Conservation (phyloP, 2,888 invertebrate genomes). For the Leptinotarsa rubiginosa region DNA sequence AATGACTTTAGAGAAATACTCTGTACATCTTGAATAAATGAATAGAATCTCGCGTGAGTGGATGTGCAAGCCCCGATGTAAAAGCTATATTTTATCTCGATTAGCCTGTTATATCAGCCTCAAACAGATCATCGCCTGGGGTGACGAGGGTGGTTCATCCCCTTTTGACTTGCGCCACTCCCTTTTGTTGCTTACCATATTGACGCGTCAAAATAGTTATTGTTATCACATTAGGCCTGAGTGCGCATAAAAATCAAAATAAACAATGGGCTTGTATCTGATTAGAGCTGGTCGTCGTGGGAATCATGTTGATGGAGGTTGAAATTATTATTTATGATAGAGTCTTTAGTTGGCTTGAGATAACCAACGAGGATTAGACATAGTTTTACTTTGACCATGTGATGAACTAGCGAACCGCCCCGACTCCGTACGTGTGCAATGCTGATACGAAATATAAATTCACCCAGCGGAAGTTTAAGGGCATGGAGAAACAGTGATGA, state of each 20-base stretch:
- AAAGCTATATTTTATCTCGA: slow-evolving; percentile 17
- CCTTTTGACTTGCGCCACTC: slow-evolving; percentile 49
- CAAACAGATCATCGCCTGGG: slow-evolving; percentile 40
- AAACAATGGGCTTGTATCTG: slow-evolving; percentile 26
- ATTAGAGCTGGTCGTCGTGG: slow-evolving; percentile 6
- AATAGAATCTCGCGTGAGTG: neutral
- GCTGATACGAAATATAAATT: too few species aligned
- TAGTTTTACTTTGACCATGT: neutral
- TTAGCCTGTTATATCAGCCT: slow-evolving; percentile 36
- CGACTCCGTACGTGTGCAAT: too few species aligned
- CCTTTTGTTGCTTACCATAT: slow-evolving; percentile 50
- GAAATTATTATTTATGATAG: slow-evolving; percentile 6
- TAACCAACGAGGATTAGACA: neutral
- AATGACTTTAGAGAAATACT: neutral
- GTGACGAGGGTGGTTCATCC: slow-evolving; percentile 43
- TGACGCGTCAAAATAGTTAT: slow-evolving; percentile 56
- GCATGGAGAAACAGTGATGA: too few species aligned
- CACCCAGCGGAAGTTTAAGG: too few species aligned
- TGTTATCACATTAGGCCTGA: slow-evolving; percentile 52
- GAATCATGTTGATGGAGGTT: slow-evolving; percentile 21
- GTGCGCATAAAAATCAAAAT: slow-evolving; percentile 43
- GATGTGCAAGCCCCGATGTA: neutral
- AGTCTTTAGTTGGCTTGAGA: neutral
- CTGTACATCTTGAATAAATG: neutral
- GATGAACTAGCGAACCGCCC: too few species aligned